A percentile compares a stretch with the other conserved stretches of the same genome.
phyloP scores from a whole-genome alignment of 2,888 invertebrate genomes.

The Eupithecia tripunctaria region DNA sequence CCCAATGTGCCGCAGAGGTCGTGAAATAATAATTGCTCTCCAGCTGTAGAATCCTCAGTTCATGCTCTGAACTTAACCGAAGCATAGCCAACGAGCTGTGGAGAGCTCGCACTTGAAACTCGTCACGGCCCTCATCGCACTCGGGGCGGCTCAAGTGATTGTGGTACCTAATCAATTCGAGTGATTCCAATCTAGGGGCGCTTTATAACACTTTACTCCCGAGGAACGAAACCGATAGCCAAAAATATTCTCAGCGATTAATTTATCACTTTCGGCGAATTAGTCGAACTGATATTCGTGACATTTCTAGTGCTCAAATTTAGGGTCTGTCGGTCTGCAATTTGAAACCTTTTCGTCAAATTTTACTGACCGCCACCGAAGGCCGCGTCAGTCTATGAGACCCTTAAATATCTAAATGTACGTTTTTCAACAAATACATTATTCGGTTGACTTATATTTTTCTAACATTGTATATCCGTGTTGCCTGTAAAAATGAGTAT shows the following conservation, averaged over 20 bases:
- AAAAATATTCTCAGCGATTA: neutral
- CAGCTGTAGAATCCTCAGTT: neutral
- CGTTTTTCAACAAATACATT: no score
- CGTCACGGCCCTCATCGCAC: constrained; percentile 1
- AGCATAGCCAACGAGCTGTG: constrained; percentile 5
- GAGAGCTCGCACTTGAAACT: constrained; percentile 8
- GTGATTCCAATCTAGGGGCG: neutral
- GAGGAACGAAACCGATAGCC: neutral
- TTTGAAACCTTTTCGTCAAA: no score
- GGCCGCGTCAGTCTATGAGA: no score
- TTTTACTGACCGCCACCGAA: no score
- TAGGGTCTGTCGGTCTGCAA: no score
- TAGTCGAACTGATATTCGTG: neutral
- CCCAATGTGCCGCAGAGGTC: no score
- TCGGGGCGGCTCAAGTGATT: neutral
- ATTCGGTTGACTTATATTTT: no score
- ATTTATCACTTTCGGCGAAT: neutral
- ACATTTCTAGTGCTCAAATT: neutral
- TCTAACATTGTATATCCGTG: neutral
- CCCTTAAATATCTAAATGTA: no score
- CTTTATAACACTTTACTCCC: neutral
- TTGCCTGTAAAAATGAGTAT: neutral
- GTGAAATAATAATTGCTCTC: neutral
- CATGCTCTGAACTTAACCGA: neutral
- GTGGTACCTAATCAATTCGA: constrained; percentile 5